Conservation (phyloP, 2,797 vertebrate species). For the Channallabes apus region DNA sequence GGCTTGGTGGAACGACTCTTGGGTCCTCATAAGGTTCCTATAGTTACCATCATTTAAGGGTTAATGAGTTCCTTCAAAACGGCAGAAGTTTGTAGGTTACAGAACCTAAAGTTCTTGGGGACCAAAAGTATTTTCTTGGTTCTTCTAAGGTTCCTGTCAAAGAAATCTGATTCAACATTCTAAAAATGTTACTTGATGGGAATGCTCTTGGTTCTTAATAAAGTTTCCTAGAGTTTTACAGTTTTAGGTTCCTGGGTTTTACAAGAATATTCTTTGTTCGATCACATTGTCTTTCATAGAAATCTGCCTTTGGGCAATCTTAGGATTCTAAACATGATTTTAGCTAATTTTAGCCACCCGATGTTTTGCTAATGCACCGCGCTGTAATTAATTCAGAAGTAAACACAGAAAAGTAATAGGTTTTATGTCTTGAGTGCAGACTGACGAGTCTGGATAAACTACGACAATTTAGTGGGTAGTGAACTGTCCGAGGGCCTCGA, state of each 20-base stretch:
- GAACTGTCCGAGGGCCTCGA: conserved; percentile 8
- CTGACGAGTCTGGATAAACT: conserved; percentile 8
- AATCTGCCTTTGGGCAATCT: not conserved
- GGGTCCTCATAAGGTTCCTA: not conserved
- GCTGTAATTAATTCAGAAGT: not conserved
- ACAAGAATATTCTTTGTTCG: too few relatives aligned
- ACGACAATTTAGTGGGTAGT: not conserved
- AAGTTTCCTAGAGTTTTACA: not conserved
- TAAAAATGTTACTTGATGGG: not conserved
- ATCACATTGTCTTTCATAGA: not conserved
- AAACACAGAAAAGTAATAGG: not conserved
- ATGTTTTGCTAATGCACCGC: not conserved
- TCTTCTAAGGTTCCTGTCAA: too few relatives aligned
- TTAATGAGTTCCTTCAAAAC: too few relatives aligned
- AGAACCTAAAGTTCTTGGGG: not conserved
- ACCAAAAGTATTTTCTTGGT: not conserved
- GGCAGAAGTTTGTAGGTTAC: too few relatives aligned
- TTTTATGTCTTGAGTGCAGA: not conserved
- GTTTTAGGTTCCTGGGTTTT: not conserved
- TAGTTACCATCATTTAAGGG: not conserved
- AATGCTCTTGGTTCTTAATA: not conserved
- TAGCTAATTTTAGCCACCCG: not conserved
- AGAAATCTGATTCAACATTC: not conserved
- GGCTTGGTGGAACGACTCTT: not conserved
- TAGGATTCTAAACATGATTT: too few relatives aligned